phyloP scores from a whole-genome alignment of 2,113 vertebrate species.

The Tylochromis polylepis region DNA sequence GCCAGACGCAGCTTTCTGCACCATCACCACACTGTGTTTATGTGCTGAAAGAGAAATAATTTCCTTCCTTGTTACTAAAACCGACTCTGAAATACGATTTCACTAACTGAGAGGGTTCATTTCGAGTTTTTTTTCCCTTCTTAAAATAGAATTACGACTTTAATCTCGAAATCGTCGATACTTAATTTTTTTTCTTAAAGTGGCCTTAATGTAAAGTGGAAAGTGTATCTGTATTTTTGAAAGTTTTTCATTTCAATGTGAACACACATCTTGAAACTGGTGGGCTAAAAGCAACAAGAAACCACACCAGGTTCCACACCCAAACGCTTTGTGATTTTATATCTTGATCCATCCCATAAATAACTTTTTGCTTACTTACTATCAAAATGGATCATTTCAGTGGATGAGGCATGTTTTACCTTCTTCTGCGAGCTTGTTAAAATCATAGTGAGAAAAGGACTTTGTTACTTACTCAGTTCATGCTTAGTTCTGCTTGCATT shows the following conservation, averaged over 20 bases:
- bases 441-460: neutral
- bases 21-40: neutral
- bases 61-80: neutral
- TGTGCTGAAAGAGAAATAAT: neutral
- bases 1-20: neutral
- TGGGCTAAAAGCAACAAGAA: neutral
- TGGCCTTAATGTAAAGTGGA: neutral
- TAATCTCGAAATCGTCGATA: neutral
- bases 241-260: neutral
- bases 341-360: no score
- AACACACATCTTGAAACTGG: neutral
- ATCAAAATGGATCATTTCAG: neutral
- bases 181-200: neutral
- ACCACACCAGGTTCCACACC: no score
- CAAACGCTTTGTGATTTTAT: no score
- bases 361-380: no score
- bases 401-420: rapidly evolving
- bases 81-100: neutral
- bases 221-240: neutral
- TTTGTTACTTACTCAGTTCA: rapidly evolving
- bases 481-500: neutral
- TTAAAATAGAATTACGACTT: neutral
- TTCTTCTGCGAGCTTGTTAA: neutral
- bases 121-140: neutral
- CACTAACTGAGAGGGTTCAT: neutral